Evolutionary conservation across 2,113 vertebrate genomes (phyloP).

Genomic region (Muntiacus reevesi): DNA sequence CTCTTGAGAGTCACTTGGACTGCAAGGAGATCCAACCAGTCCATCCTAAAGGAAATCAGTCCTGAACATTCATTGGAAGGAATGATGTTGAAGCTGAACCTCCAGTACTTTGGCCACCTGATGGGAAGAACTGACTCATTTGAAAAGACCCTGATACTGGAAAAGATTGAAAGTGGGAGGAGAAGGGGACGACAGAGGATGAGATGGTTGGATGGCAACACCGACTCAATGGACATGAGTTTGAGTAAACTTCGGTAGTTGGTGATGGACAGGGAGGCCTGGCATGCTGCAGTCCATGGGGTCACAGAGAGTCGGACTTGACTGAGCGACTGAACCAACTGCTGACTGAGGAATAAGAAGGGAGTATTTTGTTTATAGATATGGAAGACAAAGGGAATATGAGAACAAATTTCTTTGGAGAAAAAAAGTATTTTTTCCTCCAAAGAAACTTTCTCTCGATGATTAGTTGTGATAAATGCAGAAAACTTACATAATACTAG

Average conservation of each 20-base stretch:
- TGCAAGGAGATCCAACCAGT: neutral
- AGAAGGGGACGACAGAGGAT: neutral
- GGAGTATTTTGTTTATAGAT: neutral
- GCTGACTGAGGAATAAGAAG: neutral
- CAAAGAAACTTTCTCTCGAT: constrained; percentile 10
- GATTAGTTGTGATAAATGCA: neutral
- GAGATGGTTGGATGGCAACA: neutral
- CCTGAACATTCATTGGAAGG: neutral
- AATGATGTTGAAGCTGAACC: neutral
- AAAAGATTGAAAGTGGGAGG: neutral
- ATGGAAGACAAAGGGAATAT: neutral
- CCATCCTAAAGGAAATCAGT: neutral
- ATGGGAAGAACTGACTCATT: neutral
- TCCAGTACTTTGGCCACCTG: neutral
- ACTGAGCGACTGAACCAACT: neutral
- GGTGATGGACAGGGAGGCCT: neutral
- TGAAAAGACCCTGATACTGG: neutral
- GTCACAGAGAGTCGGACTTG: neutral
- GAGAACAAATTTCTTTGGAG: neutral
- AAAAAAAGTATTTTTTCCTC: neutral
- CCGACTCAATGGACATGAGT: neutral
- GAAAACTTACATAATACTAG: neutral
- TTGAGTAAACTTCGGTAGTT: neutral
- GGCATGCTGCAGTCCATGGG: neutral
- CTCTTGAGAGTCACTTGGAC: neutral